These are phyloP conservation scores for Heliconius nattereri DNA, from an alignment of 1,140 invertebrate genomes.

Conservation along the genomic window DNA sequence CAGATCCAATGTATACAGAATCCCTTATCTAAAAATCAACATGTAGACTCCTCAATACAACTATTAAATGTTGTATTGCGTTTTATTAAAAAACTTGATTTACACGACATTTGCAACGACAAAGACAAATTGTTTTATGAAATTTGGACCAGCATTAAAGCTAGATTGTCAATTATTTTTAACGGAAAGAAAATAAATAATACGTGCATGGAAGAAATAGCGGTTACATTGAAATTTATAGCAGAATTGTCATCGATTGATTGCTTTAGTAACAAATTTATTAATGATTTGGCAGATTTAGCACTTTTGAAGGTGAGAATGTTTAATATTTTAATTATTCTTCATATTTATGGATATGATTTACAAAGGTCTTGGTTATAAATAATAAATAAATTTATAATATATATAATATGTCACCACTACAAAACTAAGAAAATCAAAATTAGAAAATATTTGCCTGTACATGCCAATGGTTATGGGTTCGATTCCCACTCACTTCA, in stretches of 20 bases:
- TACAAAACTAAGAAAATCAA: no score
- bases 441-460: no score
- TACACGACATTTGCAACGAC: conserved; percentile 58
- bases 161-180: conserved; percentile 49
- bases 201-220: conserved; percentile 54
- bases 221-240: conserved; percentile 60
- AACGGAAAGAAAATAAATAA: conserved; percentile 45
- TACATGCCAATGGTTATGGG: no score
- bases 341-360: no score
- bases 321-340: neutral
- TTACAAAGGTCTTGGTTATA: no score
- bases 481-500: no score
- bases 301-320: conserved; percentile 58
- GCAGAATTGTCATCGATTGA: conserved; percentile 63
- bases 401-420: no score
- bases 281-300: conserved; percentile 58
- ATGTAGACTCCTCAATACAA: conserved; percentile 60
- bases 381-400: no score
- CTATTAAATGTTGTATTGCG: conserved; percentile 59
- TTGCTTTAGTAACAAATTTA: conserved; percentile 55
- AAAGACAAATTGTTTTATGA: conserved; percentile 62
- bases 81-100: conserved; percentile 66
- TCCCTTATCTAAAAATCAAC: conserved; percentile 51
- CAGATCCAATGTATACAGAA: conserved; percentile 62
- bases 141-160: conserved; percentile 62